Evolutionary conservation across 2,888 invertebrate species (phyloP).

Genomic region (Phasia obesa): DNA sequence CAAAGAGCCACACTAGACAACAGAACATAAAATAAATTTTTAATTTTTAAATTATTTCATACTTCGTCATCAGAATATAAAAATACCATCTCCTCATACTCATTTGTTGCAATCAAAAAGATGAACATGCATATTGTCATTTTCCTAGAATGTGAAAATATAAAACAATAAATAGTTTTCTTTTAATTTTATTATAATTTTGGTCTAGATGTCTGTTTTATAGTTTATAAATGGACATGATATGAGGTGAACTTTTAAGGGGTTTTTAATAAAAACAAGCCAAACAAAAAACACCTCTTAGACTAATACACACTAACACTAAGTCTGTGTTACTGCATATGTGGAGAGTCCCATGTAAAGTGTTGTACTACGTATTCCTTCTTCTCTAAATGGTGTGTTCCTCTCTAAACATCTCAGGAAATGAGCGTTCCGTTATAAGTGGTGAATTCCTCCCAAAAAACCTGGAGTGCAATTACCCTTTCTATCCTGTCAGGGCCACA

Average conservation of each 20-base stretch:
- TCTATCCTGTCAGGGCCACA: no score
- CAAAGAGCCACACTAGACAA: slow-evolving; percentile 39
- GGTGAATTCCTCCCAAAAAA: no score
- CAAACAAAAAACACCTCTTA: no score
- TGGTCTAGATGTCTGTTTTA: slow-evolving; percentile 63
- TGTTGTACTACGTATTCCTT: no score
- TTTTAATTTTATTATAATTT: slow-evolving; percentile 27
- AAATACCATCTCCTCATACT: slow-evolving; percentile 3
- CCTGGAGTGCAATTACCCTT: no score
- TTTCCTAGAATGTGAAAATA: slow-evolving; percentile 23
- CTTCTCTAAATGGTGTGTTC: no score
- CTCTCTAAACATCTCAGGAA: no score
- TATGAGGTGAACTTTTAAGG: neutral
- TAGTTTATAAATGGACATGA: slow-evolving; percentile 45
- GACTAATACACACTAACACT: no score
- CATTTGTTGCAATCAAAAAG: slow-evolving; percentile 15
- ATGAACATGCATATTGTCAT: slow-evolving; percentile 40
- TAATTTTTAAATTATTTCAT: slow-evolving; percentile 59
- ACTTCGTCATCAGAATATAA: slow-evolving; percentile 60
- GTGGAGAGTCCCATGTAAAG: no score
- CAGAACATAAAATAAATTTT: slow-evolving; percentile 49
- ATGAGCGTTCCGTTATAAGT: no score
- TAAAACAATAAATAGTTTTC: slow-evolving; percentile 51
- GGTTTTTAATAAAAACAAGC: no score
- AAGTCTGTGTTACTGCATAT: no score